phyloP scores from a whole-genome alignment of 2,113 vertebrate genomes.

The Mormyrus iriodes region DNA sequence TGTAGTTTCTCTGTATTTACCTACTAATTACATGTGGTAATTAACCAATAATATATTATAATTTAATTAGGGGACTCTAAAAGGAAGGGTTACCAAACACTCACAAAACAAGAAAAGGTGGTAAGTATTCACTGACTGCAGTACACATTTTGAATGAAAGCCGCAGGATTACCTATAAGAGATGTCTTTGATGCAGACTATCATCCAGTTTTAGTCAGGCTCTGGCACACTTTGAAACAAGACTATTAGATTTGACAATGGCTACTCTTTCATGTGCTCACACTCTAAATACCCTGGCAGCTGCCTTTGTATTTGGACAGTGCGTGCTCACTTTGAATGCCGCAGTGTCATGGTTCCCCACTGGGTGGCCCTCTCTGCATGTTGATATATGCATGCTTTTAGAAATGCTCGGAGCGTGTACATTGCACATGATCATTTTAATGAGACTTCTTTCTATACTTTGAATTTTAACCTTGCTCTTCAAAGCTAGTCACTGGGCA shows the following conservation, averaged over 20 bases:
- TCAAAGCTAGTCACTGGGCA: background rate
- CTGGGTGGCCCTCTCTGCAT: background rate
- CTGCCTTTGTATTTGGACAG: background rate
- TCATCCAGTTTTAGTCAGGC: background rate
- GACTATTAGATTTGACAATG: background rate
- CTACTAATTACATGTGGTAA: background rate
- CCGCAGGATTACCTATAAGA: background rate
- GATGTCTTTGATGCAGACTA: background rate
- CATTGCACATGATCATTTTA: background rate
- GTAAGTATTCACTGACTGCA: background rate
- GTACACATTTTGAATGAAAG: background rate
- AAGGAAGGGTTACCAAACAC: background rate
- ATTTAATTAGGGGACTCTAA: background rate
- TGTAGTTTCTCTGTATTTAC: background rate
- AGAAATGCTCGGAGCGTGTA: background rate
- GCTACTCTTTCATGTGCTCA: background rate
- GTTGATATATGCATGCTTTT: background rate
- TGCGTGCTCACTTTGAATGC: background rate
- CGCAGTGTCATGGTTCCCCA: background rate
- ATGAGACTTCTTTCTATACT: background rate
- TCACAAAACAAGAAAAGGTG: background rate
- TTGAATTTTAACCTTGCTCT: background rate
- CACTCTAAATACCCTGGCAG: background rate
- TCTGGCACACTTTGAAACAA: background rate
- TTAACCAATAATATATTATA: background rate